Conservation (phyloP, 2,113 vertebrate genomes). For the Trogon melanurus region DNA sequence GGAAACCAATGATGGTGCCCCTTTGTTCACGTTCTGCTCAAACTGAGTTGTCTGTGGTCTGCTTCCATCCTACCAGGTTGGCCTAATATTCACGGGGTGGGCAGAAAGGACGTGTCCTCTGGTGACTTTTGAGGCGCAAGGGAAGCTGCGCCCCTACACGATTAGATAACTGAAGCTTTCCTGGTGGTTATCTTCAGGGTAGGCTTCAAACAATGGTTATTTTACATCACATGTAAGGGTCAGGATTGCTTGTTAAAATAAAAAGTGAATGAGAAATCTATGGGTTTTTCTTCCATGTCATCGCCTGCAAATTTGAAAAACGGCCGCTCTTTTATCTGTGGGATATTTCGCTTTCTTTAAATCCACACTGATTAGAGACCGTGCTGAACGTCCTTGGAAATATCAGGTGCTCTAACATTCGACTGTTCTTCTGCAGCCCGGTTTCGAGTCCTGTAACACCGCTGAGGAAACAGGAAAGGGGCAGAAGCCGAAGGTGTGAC, state of each 20-base stretch:
- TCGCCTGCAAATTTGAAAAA: neutral
- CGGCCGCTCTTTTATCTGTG: neutral
- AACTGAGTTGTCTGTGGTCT: neutral
- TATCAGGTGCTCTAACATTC: rapidly evolving
- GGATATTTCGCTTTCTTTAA: neutral
- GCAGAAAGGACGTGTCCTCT: neutral
- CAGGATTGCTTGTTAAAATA: neutral
- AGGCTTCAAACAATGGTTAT: neutral
- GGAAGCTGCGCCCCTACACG: neutral
- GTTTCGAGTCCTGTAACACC: too few relatives aligned
- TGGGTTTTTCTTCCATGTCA: neutral
- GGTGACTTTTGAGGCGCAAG: neutral
- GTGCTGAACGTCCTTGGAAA: neutral
- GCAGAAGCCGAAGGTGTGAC: too few relatives aligned
- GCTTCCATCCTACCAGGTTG: neutral
- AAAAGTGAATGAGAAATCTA: neutral
- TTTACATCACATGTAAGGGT: neutral
- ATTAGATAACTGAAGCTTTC: neutral
- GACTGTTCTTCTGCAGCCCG: neutral
- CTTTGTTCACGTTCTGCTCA: neutral
- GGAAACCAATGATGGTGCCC: neutral
- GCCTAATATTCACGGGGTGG: neutral
- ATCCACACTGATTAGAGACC: neutral
- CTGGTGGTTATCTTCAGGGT: neutral
- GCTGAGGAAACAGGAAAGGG: neutral